Conservation (phyloP, 2,113 vertebrate genomes). For the Hippocampus abdominalis region DNA sequence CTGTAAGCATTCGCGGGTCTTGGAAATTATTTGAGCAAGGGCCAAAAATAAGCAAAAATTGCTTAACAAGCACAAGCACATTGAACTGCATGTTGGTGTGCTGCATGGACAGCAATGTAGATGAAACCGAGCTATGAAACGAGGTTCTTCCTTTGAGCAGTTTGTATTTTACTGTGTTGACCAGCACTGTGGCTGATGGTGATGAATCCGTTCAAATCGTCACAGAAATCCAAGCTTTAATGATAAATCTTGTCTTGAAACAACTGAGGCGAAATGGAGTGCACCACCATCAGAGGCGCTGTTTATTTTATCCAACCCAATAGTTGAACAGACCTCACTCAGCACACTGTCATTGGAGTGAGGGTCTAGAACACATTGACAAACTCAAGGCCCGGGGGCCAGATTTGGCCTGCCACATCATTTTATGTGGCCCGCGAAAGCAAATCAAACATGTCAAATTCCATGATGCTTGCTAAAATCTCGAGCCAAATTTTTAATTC, state of each 20-base stretch:
- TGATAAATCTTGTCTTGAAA: not conserved
- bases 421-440: too few relatives aligned
- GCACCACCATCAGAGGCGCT: not conserved
- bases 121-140: conserved; percentile 14
- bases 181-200: conserved; percentile 1
- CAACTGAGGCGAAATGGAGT: not conserved
- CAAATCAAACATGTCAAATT: too few relatives aligned
- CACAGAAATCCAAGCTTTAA: too few relatives aligned
- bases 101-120: not conserved
- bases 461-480: too few relatives aligned
- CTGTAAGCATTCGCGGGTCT: not conserved
- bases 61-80: not conserved
- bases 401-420: too few relatives aligned
- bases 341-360: too few relatives aligned
- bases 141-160: too few relatives aligned
- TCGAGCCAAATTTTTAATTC: too few relatives aligned
- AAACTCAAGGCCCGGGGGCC: too few relatives aligned
- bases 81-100: not conserved
- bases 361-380: too few relatives aligned
- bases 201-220: too few relatives aligned
- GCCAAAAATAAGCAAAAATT: conserved; percentile 3
- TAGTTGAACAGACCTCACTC: too few relatives aligned
- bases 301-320: not conserved
- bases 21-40: not conserved
- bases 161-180: conserved; percentile 25